Evolutionary conservation across 2,797 vertebrate species (phyloP).

Genomic region (Neosilurus hyrtlii): DNA sequence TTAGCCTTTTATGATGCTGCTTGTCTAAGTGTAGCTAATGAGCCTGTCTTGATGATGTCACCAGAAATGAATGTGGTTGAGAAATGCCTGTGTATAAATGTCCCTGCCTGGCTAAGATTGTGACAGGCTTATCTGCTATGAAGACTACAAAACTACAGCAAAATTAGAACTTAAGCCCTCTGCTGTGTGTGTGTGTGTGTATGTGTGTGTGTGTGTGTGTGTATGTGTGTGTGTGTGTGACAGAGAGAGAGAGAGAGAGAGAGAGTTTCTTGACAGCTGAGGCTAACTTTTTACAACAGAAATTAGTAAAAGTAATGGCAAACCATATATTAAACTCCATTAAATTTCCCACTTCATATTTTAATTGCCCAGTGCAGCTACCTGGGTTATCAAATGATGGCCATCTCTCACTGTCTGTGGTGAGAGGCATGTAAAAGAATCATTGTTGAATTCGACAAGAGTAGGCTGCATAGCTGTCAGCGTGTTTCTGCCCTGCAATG

Average conservation of each 20-base stretch:
- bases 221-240: no score
- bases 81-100: conserved; percentile 3
- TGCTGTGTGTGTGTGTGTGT: no score
- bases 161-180: conserved; percentile 26
- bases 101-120: background rate
- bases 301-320: background rate
- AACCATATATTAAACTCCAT: background rate
- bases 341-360: background rate
- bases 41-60: conserved; percentile 30
- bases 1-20: conserved; percentile 45
- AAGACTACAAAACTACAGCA: background rate
- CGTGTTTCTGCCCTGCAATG: no score
- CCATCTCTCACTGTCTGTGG: no score
- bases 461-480: no score
- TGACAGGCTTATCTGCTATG: background rate
- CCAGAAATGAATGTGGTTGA: background rate
- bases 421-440: no score
- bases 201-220: no score
- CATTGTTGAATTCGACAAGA: no score
- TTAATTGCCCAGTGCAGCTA: no score
- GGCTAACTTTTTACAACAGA: conserved; percentile 21
- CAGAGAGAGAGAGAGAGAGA: no score
- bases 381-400: no score
- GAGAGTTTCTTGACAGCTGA: background rate
- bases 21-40: conserved; percentile 43